Conservation (phyloP, 2,888 invertebrate genomes). For the Harpalus rufipes region DNA sequence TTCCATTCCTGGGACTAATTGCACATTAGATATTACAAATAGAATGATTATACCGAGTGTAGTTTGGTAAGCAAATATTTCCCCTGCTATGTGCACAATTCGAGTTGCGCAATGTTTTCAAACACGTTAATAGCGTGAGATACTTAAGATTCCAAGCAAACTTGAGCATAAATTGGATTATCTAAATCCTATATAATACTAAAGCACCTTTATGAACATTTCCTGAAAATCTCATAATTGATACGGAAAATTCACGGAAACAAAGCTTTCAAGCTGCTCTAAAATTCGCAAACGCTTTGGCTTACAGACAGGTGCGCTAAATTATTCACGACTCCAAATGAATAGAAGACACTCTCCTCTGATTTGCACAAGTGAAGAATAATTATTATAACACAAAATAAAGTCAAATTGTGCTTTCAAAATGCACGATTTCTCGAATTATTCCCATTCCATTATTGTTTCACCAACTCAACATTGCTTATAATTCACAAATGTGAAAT, state of each 20-base stretch:
- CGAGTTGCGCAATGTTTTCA: conserved; percentile 2
- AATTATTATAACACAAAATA: not conserved
- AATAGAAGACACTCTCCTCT: not conserved
- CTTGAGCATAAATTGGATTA: conserved; percentile 49
- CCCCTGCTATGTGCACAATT: not conserved
- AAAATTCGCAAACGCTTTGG: conserved; percentile 27
- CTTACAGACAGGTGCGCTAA: conserved; percentile 9
- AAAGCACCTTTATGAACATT: conserved; percentile 44
- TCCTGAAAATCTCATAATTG: conserved; percentile 53
- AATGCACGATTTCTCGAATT: no score
- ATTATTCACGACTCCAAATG: conserved; percentile 34
- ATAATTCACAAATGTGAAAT: no score
- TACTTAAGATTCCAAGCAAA: conserved; percentile 44
- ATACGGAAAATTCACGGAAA: conserved; percentile 46
- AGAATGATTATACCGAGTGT: not conserved
- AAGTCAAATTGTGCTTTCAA: no score
- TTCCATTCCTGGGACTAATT: not conserved
- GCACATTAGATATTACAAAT: conserved; percentile 4
- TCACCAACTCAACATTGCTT: no score
- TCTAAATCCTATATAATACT: conserved; percentile 49
- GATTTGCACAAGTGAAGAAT: not conserved
- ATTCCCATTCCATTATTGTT: no score
- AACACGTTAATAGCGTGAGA: conserved; percentile 16
- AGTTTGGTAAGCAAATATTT: conserved; percentile 21
- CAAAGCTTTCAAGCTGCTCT: conserved; percentile 24